Percentiles rank a stretch among this genome's conserved stretches.
Evolutionary conservation across 2,113 vertebrate species (phyloP).

Genomic region (Tauraco erythrolophus): DNA sequence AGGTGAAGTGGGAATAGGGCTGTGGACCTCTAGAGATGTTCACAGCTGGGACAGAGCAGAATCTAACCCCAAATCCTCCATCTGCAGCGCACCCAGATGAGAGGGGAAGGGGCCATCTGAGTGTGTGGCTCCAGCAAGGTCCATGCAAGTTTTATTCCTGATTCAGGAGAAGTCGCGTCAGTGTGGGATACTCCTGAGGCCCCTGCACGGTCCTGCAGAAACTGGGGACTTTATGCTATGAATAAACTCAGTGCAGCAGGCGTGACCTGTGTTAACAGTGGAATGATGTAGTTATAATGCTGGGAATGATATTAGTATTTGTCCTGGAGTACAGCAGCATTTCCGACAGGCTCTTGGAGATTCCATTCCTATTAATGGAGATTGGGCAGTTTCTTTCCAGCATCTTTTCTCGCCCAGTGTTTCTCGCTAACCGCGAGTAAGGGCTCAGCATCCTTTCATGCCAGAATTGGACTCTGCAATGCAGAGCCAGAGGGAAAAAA

Average conservation of each 20-base stretch:
- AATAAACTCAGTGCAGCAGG: not conserved
- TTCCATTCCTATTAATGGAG: not conserved
- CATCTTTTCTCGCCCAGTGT: rapidly evolving
- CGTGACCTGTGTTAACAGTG: not conserved
- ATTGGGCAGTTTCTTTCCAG: not conserved
- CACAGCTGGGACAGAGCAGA: not conserved
- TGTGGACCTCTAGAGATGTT: not conserved
- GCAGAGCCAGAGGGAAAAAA: not conserved
- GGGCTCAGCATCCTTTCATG: not conserved
- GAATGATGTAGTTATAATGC: not conserved
- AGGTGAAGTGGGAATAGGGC: not conserved
- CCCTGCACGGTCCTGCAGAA: not conserved
- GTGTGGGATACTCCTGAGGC: not conserved
- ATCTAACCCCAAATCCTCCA: not conserved
- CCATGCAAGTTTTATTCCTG: not conserved
- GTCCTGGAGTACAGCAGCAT: not conserved
- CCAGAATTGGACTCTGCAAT: slow-evolving; percentile 8
- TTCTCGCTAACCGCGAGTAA: not conserved
- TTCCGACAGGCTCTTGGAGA: not conserved
- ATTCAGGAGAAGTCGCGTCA: not conserved
- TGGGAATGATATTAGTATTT: not conserved
- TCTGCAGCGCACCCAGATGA: not conserved
- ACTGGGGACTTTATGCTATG: not conserved
- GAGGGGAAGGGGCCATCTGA: not conserved
- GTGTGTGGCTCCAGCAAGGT: not conserved